Conservation (phyloP, 2,888 invertebrate species). For the Meteorus cinctellus region DNA sequence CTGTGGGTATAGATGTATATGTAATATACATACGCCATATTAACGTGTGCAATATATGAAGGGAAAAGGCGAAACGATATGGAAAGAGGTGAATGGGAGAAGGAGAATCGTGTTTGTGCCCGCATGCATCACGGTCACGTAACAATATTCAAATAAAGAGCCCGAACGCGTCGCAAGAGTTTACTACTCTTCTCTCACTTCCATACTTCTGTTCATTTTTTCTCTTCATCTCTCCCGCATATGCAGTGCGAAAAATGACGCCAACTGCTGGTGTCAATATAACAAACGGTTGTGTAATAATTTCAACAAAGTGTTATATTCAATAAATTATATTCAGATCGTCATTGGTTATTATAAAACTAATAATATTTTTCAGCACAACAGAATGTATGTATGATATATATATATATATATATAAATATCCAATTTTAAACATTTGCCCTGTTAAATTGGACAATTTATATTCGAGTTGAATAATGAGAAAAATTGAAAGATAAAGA, state of each 20-base stretch:
- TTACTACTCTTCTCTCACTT: slow-evolving; percentile 14
- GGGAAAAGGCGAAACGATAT: not conserved
- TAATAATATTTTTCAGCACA: too few species aligned
- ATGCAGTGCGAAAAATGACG: not conserved
- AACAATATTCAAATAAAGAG: slow-evolving; percentile 60
- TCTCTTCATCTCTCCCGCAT: not conserved
- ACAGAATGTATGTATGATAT: too few species aligned
- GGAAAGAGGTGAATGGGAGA: not conserved
- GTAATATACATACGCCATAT: slow-evolving; percentile 36
- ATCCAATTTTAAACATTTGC: too few species aligned
- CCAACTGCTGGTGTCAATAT: slow-evolving; percentile 22
- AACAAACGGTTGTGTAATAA: slow-evolving; percentile 41
- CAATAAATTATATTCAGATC: not conserved
- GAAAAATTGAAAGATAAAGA: not conserved
- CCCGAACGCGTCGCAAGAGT: slow-evolving; percentile 28
- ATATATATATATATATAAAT: too few species aligned
- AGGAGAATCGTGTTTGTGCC: slow-evolving; percentile 36
- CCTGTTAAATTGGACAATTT: not conserved
- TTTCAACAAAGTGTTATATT: slow-evolving; percentile 18
- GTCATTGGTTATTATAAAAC: not conserved
- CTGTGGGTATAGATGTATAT: slow-evolving; percentile 36
- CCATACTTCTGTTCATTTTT: slow-evolving; percentile 9
- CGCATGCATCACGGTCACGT: slow-evolving; percentile 54
- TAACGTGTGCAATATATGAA: slow-evolving; percentile 41
- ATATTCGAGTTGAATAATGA: not conserved